Base-by-base conservation (phyloP, 2,888 invertebrate genomes). In the Quadroppia sp. region DNA sequence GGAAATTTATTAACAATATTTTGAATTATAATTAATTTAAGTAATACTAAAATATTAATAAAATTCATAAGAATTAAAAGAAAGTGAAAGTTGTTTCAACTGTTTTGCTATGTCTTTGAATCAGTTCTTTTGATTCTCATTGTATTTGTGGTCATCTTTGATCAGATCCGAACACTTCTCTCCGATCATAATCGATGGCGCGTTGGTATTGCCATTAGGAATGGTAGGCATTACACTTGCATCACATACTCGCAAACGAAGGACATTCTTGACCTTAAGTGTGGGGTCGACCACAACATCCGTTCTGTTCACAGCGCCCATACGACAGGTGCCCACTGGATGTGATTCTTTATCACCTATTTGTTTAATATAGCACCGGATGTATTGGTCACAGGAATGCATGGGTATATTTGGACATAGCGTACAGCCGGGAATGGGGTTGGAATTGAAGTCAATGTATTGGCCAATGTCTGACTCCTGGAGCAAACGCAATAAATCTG, bases 361-460 rank as follows among this genome's bases (percentile, higher is more conserved):
- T 36, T 64, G n/a, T 40, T 20, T 64, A 17, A 64, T 64, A 64
- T 64, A 40, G 40, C 64, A 64, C 1, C 32, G 32, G 11, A 64
- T 36, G 40, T 64, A 64, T 1, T 36, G 40, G 40, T 64, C 64
- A 23, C 64, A 64, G 28, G 36, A 20, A 36, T n/a, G 40, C 7
- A 64, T n/a, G 40, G 64, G 64, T 40, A 36, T 7, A 11, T 64
- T 40, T 17, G 1, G 1, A 30, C 64, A 64, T 2, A 36, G 40
- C 9, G 2, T n/a, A n/a, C 64, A 64, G 1, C 64, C 64, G n/a
- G 64, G 64, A 13, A 64, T 64, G 40, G 64, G 40, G 1, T 4
- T 64, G 15, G 64, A 40, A 13, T 36, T 64, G 1, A 64, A 13
- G 3, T 3, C 9, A 9, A 64, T 9, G n/a, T 40, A 17, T 23